Percentiles rank a stretch among this genome's conserved stretches.
These are phyloP conservation scores for Ganaspis brasiliensis DNA, from an alignment of 2,888 invertebrate species.

Conservation along the genomic window DNA sequence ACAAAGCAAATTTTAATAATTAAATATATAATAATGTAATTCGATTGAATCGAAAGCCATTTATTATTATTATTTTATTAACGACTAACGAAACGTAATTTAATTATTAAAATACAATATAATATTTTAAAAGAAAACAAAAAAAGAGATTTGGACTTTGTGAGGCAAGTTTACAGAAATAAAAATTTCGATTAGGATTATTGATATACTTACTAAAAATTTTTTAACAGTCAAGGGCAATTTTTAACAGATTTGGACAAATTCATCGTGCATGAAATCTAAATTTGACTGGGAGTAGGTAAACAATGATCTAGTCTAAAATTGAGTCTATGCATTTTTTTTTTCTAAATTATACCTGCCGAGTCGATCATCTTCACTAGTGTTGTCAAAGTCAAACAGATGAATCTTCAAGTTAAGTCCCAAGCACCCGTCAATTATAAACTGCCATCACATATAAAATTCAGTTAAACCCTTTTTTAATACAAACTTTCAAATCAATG, in stretches of 20 bases:
- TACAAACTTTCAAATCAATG: background rate
- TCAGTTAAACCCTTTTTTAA: conserved; percentile 20
- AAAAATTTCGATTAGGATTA: background rate
- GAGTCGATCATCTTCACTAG: conserved; percentile 94
- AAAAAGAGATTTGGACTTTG: background rate
- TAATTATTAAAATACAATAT: background rate
- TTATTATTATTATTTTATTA: too few species aligned
- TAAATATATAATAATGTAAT: too few species aligned
- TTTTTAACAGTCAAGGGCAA: background rate
- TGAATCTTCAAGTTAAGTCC: conserved; percentile 81
- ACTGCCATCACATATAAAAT: conserved; percentile 80
- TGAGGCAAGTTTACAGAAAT: conserved; percentile 3
- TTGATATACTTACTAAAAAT: conserved; percentile 10
- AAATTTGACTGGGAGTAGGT: background rate
- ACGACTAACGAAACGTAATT: background rate
- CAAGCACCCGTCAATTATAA: conserved; percentile 83
- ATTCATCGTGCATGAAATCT: conserved; percentile 28
- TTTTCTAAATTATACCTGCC: conserved; percentile 86
- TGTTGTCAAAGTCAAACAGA: conserved; percentile 96
- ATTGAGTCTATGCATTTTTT: conserved; percentile 1
- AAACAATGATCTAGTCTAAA: conserved; percentile 18
- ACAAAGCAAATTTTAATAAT: background rate
- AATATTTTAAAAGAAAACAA: background rate
- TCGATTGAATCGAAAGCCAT: too few species aligned
- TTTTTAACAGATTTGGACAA: conserved; percentile 14